These are phyloP conservation scores for Holotrichia oblita DNA, from an alignment of 1,140 invertebrate genomes.

Conservation along the genomic window DNA sequence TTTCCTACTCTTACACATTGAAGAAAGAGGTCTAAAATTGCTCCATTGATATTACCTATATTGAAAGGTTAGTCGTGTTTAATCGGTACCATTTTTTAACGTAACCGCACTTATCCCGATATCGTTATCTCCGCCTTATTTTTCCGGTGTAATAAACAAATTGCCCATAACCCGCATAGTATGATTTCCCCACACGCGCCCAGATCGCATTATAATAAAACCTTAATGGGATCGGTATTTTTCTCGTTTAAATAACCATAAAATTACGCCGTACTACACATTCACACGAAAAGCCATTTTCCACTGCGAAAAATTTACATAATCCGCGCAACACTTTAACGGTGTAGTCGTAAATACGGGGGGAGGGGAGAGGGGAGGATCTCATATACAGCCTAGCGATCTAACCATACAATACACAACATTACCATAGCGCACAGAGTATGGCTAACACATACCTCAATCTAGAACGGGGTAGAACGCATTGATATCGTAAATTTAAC, in stretches of 20 bases:
- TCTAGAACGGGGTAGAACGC: neutral
- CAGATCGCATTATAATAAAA: neutral
- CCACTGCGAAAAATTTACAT: neutral
- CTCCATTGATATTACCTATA: too few relatives aligned
- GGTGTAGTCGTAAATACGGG: neutral
- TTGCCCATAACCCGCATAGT: too few relatives aligned
- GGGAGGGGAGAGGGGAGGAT: too few relatives aligned
- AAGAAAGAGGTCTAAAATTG: too few relatives aligned
- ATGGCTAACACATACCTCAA: neutral
- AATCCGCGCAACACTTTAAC: neutral
- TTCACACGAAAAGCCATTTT: neutral
- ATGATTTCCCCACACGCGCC: too few relatives aligned
- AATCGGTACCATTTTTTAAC: too few relatives aligned
- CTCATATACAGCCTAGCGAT: neutral
- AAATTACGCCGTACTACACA: neutral
- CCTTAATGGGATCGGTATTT: neutral
- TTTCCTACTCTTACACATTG: too few relatives aligned
- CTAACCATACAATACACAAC: neutral
- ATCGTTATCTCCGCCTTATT: too few relatives aligned
- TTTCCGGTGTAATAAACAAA: too few relatives aligned
- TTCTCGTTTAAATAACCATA: slow-evolving; percentile 8
- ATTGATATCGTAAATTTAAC: neutral
- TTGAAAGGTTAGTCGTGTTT: too few relatives aligned
- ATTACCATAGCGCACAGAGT: too few relatives aligned
- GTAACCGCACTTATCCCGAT: too few relatives aligned